Percentiles rank a stretch among this genome's conserved stretches.
phyloP scores from a whole-genome alignment of 2,888 invertebrate genomes.

The Drosophila setosimentum region DNA sequence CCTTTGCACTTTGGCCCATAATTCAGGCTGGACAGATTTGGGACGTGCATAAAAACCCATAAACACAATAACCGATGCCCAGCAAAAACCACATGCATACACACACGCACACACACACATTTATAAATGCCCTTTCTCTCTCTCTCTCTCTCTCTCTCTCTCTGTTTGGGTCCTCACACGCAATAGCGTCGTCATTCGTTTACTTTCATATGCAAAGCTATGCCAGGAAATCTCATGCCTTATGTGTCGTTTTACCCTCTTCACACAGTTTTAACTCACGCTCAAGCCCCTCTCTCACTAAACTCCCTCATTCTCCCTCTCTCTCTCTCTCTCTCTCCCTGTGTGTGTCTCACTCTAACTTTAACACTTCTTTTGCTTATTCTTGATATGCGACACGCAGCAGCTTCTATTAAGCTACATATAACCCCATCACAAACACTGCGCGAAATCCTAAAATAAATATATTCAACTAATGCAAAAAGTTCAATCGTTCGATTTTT shows the following conservation, averaged over 20 bases:
- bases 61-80: constrained; percentile 64
- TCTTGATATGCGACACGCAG: constrained; percentile 57
- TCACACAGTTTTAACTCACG: constrained; percentile 17
- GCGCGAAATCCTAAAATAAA: constrained; percentile 15
- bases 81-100: constrained; percentile 2
- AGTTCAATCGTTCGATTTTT: not conserved
- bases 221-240: constrained; percentile 55
- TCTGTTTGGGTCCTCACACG: constrained; percentile 6
- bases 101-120: constrained; percentile 8
- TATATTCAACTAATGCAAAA: not conserved
- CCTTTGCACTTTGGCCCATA: constrained; percentile 74
- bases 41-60: constrained; percentile 66
- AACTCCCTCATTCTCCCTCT: no score
- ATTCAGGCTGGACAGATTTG: constrained; percentile 65
- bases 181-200: constrained; percentile 16
- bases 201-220: constrained; percentile 56
- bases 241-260: constrained; percentile 51
- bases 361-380: constrained; percentile 14
- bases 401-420: constrained; percentile 51
- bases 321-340: not conserved
- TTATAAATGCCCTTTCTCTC: not conserved
- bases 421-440: constrained; percentile 50
- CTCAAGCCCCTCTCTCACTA: not conserved
- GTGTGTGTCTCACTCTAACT: constrained; percentile 19
- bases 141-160: not conserved